phyloP scores from a whole-genome alignment of 1,140 invertebrate genomes.

The Aphaenogaster floridana region DNA sequence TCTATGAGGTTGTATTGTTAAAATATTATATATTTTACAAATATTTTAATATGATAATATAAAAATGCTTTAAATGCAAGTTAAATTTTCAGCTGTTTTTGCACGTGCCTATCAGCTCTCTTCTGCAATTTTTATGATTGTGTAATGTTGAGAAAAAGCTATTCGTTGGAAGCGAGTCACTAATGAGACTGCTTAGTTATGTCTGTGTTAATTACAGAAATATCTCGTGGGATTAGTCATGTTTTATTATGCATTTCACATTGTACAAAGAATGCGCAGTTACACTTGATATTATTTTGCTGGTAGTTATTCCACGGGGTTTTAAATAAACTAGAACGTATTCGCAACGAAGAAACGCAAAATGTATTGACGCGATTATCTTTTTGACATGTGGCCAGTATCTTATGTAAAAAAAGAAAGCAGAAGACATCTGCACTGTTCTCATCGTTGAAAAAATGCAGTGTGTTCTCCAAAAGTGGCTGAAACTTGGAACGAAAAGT shows the following conservation, averaged over 20 bases:
- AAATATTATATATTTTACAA: not conserved
- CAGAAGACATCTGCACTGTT: slow-evolving; percentile 31
- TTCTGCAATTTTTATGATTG: slow-evolving; percentile 20
- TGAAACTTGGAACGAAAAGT: not conserved
- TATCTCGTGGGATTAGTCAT: slow-evolving; percentile 34
- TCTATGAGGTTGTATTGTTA: not conserved
- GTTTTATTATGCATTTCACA: slow-evolving; percentile 28
- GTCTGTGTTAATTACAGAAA: slow-evolving; percentile 53
- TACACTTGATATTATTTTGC: slow-evolving; percentile 42
- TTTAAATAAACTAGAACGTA: not conserved
- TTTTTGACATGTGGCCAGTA: not conserved
- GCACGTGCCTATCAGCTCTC: not conserved
- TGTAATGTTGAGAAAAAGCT: slow-evolving; percentile 30
- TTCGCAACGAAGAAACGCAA: not conserved
- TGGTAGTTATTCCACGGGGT: not conserved
- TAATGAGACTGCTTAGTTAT: slow-evolving; percentile 54
- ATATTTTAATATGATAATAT: not conserved
- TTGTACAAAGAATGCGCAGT: slow-evolving; percentile 2
- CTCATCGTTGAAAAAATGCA: slow-evolving; percentile 23
- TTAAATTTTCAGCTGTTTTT: slow-evolving; percentile 39
- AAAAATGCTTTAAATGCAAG: not conserved
- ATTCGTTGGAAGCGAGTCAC: not conserved
- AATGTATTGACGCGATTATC: slow-evolving; percentile 19
- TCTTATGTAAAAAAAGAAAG: slow-evolving; percentile 1
- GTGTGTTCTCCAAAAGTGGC: not conserved